A percentile compares a stretch with the other conserved stretches of the same genome.
Conservation (phyloP, 2,888 invertebrate genomes). For the Lamproptera curius region DNA sequence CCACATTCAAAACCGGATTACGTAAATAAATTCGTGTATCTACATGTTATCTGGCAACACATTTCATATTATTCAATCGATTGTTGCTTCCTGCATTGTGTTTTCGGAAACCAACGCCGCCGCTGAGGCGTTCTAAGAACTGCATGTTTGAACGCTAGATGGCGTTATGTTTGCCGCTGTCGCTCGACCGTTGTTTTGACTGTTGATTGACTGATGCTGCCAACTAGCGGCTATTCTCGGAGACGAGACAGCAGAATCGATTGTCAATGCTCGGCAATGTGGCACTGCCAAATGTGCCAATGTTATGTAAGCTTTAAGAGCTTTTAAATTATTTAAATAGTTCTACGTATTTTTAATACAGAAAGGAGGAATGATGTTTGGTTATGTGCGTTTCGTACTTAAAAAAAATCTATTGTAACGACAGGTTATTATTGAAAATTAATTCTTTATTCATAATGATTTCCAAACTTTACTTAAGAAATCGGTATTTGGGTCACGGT, state of each 20-base stretch:
- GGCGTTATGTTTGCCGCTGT: slow-evolving; percentile 32
- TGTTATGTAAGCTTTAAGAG: too few relatives aligned
- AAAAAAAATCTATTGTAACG: too few relatives aligned
- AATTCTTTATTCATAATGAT: too few relatives aligned
- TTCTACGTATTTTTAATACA: too few relatives aligned
- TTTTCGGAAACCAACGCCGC: slow-evolving; percentile 21
- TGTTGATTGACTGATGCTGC: slow-evolving; percentile 67
- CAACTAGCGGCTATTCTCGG: slow-evolving; percentile 37
- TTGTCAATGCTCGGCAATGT: background rate
- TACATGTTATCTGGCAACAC: too few relatives aligned
- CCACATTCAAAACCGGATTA: background rate
- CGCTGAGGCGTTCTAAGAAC: slow-evolving; percentile 50
- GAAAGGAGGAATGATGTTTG: too few relatives aligned
- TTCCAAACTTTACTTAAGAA: too few relatives aligned
- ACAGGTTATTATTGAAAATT: too few relatives aligned
- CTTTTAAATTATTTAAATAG: too few relatives aligned
- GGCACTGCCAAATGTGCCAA: slow-evolving; percentile 11
- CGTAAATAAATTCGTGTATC: background rate
- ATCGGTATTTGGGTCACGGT: too few relatives aligned
- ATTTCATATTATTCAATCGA: slow-evolving; percentile 18
- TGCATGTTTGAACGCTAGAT: slow-evolving; percentile 21
- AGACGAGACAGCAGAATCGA: slow-evolving; percentile 14
- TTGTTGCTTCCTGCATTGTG: slow-evolving; percentile 27
- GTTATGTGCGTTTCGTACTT: too few relatives aligned
- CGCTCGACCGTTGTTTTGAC: slow-evolving; percentile 55